Conservation (phyloP, 2,113 vertebrate genomes). For the Festucalex cinctus region DNA sequence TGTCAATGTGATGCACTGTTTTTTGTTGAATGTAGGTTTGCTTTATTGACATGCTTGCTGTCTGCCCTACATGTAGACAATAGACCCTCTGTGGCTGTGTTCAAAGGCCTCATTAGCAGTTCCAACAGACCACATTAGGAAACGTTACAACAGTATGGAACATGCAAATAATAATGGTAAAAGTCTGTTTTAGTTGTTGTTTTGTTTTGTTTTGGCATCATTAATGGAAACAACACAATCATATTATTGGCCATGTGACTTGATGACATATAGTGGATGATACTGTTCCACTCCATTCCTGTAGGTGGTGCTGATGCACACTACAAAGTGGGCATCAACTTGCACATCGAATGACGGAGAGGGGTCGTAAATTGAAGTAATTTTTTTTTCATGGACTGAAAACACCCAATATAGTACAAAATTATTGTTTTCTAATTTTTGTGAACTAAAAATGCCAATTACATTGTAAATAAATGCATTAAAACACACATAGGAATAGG, state of each 20-base stretch:
- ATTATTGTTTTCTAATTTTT: no score
- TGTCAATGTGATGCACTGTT: conserved; percentile 12
- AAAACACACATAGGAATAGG: no score
- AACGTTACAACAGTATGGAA: no score
- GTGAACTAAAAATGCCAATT: no score
- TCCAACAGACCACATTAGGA: not conserved
- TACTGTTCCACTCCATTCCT: not conserved
- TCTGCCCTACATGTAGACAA: conserved; percentile 43
- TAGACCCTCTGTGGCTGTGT: conserved; percentile 25
- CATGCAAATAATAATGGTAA: not conserved
- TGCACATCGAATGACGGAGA: no score
- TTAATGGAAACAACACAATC: not conserved
- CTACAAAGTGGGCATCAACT: no score
- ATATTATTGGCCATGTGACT: no score
- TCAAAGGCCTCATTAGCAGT: not conserved
- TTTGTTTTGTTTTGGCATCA: not conserved
- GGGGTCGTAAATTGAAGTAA: no score
- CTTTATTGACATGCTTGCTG: conserved; percentile 42
- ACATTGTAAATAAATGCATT: no score
- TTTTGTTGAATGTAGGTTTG: conserved; percentile 32
- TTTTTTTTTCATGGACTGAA: no score
- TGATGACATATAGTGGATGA: not conserved
- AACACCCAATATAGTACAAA: no score
- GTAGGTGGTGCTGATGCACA: not conserved
- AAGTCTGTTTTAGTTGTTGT: not conserved